These are phyloP conservation scores for Myrmecobius fasciatus DNA, from an alignment of 2,113 vertebrate species.

Conservation along the genomic window DNA sequence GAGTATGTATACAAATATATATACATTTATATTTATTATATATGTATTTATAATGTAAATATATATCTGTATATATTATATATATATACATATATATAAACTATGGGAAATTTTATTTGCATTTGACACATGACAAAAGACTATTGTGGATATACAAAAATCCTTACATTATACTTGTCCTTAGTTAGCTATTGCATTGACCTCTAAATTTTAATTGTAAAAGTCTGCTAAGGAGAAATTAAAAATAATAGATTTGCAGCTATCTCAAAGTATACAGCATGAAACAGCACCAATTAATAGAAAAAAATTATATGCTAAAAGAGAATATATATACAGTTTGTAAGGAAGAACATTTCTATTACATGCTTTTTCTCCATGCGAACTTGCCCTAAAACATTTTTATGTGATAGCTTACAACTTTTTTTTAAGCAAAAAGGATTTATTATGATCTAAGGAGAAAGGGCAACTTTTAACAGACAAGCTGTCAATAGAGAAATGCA, in stretches of 20 bases:
- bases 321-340: background rate
- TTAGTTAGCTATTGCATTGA: background rate
- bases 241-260: background rate
- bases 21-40: too few species aligned
- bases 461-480: too few species aligned
- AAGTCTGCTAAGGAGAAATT: background rate
- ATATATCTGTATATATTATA: too few species aligned
- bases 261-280: background rate
- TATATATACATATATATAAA: too few species aligned
- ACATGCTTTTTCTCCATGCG: background rate
- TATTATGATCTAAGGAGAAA: too few species aligned
- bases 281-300: background rate
- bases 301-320: background rate
- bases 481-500: too few species aligned
- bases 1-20: too few species aligned
- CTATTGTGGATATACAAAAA: background rate
- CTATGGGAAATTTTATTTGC: background rate
- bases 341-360: constrained; percentile 18
- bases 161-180: constrained; percentile 15
- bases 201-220: background rate
- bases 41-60: too few species aligned
- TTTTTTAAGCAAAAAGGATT: too few species aligned
- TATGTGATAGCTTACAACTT: too few species aligned
- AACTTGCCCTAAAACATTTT: background rate
- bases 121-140: background rate